phyloP scores from a whole-genome alignment of 2,888 invertebrate genomes.

The Acheta domesticus region DNA sequence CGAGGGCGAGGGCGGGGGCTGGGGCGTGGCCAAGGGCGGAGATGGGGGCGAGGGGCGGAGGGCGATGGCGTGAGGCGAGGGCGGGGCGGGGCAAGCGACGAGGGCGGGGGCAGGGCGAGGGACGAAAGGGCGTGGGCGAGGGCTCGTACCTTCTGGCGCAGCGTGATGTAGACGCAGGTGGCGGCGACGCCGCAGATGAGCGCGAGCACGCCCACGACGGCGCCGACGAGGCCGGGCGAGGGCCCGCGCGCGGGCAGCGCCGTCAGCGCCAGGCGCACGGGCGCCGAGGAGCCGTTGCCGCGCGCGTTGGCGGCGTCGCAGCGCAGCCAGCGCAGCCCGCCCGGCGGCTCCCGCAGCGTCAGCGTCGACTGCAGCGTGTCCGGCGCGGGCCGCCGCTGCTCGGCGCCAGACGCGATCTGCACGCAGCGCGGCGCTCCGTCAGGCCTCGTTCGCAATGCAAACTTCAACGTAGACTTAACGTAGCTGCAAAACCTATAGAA shows the following conservation, averaged over 20 bases:
- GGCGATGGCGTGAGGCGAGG: no score
- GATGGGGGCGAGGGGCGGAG: no score
- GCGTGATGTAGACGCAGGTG: constrained; percentile 7
- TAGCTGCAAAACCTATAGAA: no score
- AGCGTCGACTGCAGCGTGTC: not conserved
- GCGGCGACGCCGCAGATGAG: not conserved
- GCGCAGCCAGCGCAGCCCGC: not conserved
- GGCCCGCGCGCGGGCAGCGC: not conserved
- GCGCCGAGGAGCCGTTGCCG: not conserved
- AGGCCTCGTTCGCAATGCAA: no score
- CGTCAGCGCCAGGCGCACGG: not conserved
- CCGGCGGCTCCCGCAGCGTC: not conserved
- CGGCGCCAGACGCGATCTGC: not conserved
- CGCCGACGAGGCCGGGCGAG: not conserved
- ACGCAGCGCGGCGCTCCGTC: no score
- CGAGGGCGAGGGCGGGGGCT: no score
- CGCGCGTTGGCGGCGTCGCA: not conserved
- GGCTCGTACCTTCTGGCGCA: not conserved
- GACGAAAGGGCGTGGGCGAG: no score
- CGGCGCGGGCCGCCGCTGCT: not conserved
- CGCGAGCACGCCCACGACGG: not conserved
- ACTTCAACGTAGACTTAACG: no score
- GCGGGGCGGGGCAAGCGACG: no score
- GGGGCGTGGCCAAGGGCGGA: no score
- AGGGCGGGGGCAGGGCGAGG: no score